Evolutionary conservation across 2,113 vertebrate genomes (phyloP), one percentile per base, ranked within the genome.

Genomic region (Gila orcuttii): DNA sequence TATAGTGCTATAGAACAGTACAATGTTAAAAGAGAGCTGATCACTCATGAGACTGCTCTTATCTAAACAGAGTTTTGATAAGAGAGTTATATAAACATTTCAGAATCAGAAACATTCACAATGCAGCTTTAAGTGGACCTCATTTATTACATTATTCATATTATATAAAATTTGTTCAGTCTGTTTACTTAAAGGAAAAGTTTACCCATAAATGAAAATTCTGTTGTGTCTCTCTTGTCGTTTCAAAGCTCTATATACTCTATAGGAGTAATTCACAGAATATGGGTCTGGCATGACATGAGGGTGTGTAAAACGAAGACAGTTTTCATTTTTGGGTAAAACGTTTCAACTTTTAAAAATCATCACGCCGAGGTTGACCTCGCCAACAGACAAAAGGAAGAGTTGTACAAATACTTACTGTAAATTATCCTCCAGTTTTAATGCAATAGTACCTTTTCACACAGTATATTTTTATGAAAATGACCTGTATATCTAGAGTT

Each of bases 371-470:
- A 52, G 74, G 47, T 71, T 39, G 19, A 79, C 52, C 31, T 59
- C 33, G 39, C 19, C 47, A 19, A 15, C 75, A 33, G 10, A 64
- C 17, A 68, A n/a, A 31, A 45, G 15, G 62, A 81, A 82, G 17
- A 11, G 45, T 69, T 68, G 79, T 68, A 79, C 5, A 60, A 17
- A 80, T 28, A 36, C 76, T 71, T 93, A 91, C 91, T 93, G 59
- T 88, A 42, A 91, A 92, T 93, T 89, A 92, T 91, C 12, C 11
- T 74, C 39, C 71, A 74, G 39, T 74, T 76, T 83, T 21, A 73
- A 57, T 73, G 64, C 81, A 83, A 39, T 57, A 71, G 81, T 39
- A 42, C 50, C 8, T 57, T 83, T 82, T 82, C 80, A 52, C 9
- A 69, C 62, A 82, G 39, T 82, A 68, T 82, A 82, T 82, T 82